phyloP scores from a whole-genome alignment of 2,888 invertebrate species.

The Nowickia ferox region DNA sequence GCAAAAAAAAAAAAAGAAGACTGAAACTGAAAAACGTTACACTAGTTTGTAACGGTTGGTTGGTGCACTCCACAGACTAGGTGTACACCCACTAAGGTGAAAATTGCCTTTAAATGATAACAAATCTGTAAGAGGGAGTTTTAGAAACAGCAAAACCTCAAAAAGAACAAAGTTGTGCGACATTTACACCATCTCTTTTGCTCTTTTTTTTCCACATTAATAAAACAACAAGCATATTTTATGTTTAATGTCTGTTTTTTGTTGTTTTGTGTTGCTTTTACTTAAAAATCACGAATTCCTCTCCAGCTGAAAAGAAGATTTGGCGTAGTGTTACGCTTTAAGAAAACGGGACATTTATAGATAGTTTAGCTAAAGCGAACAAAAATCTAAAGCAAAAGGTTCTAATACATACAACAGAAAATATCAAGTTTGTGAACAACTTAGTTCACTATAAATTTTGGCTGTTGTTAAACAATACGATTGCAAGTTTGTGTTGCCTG shows the following conservation, averaged over 20 bases:
- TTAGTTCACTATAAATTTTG: background rate
- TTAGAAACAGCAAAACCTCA: slow-evolving; percentile 50
- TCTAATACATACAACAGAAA: slow-evolving; percentile 40
- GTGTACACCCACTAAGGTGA: slow-evolving; percentile 68
- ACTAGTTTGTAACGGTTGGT: slow-evolving; percentile 54
- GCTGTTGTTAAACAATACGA: background rate
- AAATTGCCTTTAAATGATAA: slow-evolving; percentile 67
- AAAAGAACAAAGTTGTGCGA: slow-evolving; percentile 63
- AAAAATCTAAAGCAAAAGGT: slow-evolving; percentile 38
- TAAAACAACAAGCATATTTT: slow-evolving; percentile 48
- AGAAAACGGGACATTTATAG: slow-evolving; percentile 48
- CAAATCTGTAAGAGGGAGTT: slow-evolving; percentile 56
- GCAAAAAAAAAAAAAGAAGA: background rate
- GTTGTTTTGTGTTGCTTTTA: slow-evolving; percentile 27
- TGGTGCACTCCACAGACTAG: slow-evolving; percentile 37
- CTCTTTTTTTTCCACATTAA: background rate
- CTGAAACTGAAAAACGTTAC: slow-evolving; percentile 20
- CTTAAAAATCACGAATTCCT: slow-evolving; percentile 49
- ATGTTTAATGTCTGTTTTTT: background rate
- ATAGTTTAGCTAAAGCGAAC: background rate
- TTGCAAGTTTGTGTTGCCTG: slow-evolving; percentile 47
- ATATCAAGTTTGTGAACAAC: background rate
- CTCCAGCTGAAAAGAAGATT: slow-evolving; percentile 41
- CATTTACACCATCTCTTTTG: slow-evolving; percentile 44
- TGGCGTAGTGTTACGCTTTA: slow-evolving; percentile 22